phyloP scores from a whole-genome alignment of 2,113 vertebrate species.

The Platichthys flesus region DNA sequence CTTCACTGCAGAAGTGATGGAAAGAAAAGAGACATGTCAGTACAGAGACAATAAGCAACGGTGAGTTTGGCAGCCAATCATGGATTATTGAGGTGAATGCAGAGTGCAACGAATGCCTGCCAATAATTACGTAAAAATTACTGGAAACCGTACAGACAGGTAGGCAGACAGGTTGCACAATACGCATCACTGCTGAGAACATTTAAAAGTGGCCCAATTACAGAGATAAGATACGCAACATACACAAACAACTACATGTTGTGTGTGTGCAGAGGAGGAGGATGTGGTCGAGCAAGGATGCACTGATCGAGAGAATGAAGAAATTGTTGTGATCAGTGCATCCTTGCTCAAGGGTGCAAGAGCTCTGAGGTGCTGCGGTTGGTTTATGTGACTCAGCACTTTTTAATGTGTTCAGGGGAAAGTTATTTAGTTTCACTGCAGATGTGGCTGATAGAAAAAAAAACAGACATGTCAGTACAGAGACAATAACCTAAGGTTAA shows the following conservation, averaged over 20 bases:
- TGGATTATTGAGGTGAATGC: neutral
- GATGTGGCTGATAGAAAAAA: conserved; percentile 17
- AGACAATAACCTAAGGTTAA: neutral
- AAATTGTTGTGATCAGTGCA: too few relatives aligned
- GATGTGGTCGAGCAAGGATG: conserved; percentile 63
- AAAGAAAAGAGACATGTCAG: neutral
- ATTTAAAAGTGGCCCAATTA: neutral
- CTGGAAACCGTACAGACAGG: conserved; percentile 14
- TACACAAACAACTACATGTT: conserved; percentile 1
- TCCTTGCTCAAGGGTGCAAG: neutral
- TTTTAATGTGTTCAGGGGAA: conserved; percentile 32
- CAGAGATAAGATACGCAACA: conserved; percentile 13
- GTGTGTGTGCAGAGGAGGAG: conserved; percentile 32
- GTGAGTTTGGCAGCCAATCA: neutral
- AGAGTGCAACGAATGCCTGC: neutral
- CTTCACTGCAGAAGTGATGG: neutral
- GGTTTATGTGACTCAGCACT: conserved; percentile 61
- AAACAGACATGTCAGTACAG: neutral
- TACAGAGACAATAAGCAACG: neutral
- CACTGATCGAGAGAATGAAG: conserved; percentile 21
- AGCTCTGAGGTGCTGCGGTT: conserved; percentile 7
- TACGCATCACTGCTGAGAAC: neutral
- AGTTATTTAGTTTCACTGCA: conserved; percentile 24
- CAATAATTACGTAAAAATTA: neutral
- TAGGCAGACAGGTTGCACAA: conserved; percentile 6